Evolutionary conservation across 1,140 invertebrate genomes (phyloP).

Genomic region (Sarcophaga bullata): DNA sequence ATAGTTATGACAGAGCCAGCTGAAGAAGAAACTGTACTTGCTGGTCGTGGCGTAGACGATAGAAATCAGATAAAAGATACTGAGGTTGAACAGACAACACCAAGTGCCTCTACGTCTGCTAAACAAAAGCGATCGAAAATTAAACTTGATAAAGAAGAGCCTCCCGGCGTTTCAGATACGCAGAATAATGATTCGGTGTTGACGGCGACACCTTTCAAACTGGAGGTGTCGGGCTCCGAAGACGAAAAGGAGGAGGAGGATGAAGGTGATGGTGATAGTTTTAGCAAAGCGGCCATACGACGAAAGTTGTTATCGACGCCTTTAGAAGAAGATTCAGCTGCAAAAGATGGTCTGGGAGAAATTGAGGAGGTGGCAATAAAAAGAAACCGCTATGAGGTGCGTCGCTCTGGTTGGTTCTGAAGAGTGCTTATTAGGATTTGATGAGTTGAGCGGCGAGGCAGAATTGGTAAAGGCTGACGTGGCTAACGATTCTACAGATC

Average conservation of each 20-base stretch:
- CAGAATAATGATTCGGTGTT: conserved; percentile 33
- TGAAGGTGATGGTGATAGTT: not conserved
- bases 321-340: not conserved
- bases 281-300: not conserved
- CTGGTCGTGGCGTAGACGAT: not conserved
- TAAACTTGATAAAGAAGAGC: conserved; percentile 29
- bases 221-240: conserved; percentile 43
- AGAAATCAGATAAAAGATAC: too few relatives aligned
- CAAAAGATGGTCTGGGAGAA: conserved; percentile 39
- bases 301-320: conserved; percentile 36
- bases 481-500: not conserved
- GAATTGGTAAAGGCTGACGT: conserved; percentile 39
- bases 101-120: conserved; percentile 7
- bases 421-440: conserved; percentile 44
- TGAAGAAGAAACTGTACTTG: conserved; percentile 30
- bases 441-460: conserved; percentile 43
- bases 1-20: conserved; percentile 25
- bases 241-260: conserved; percentile 28
- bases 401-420: conserved; percentile 40
- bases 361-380: conserved; percentile 32
- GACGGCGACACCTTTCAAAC: conserved; percentile 40
- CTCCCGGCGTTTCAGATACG: not conserved
- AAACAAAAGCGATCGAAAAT: conserved; percentile 33
- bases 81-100: conserved; percentile 20
- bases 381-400: conserved; percentile 35